Evolutionary conservation across 2,797 vertebrate genomes (phyloP), one percentile per base, ranked within the genome.

Genomic region (Acanthurus lineatus): DNA sequence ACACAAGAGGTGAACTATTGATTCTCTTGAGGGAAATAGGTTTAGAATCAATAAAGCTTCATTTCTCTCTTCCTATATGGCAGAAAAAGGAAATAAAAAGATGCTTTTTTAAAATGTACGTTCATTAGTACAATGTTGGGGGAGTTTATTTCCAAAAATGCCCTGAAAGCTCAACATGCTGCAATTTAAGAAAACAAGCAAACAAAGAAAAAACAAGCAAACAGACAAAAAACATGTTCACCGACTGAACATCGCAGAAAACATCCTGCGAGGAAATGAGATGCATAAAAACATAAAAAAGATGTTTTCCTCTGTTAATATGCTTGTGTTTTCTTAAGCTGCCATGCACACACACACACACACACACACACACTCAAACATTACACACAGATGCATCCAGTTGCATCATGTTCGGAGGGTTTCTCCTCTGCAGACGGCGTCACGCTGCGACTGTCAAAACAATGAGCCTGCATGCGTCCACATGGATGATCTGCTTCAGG

Each of bases 391-490:
- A 76, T 42, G 49, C 8, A 1, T 56, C 56, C 65, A n/a, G 15
- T 20, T 60, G 72, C 74, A 78, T 86, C 86, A 58, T 77, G 73
- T 72, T 53, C 52, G 60, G 63, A 57, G 73, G 57, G 45, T 53
- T 73, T 59, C 68, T 62, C 67, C 63, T 69, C 74, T 91, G 83
- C 85, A 94, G 92, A 94, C 91, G 77, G 83, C 78, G 66, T 78
- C 91, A 83, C 57, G 86, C 92, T 93, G 93, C 51, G 87, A 86
- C 54, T 94, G 92, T 94, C 93, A 94, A 86, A 94, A 91, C 91
- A 91, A 92, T 92, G 85, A 91, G 67, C 77, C 85, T 70, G 71
- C 86, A 89, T 82, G 72, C 32, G 20, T 92, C 86, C 91, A 94
- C 90, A 95, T 94, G 93, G 92, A 93, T 91, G 89, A 66, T 66